Evolutionary conservation across 2,888 invertebrate species (phyloP).

Genomic region (Tuta absoluta): DNA sequence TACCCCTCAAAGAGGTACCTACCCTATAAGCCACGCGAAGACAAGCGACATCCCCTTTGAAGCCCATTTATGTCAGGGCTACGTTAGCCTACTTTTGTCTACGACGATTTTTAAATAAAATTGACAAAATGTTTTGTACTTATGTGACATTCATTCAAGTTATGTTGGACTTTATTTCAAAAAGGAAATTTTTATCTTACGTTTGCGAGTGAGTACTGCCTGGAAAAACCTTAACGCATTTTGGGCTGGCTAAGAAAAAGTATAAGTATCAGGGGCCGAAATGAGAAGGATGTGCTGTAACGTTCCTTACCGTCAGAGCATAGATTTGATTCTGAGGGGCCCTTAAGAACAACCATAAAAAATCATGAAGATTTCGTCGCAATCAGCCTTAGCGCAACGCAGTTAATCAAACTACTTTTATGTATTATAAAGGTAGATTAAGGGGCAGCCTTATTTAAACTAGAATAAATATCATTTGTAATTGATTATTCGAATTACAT

Average conservation of each 20-base stretch:
- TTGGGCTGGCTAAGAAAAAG: slow-evolving; percentile 24
- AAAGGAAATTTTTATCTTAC: slow-evolving; percentile 13
- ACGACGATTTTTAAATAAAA: neutral
- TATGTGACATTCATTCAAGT: neutral
- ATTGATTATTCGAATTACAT: too few species aligned
- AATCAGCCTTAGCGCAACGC: too few species aligned
- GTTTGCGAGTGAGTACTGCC: slow-evolving; percentile 6
- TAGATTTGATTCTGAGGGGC: too few species aligned
- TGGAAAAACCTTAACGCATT: slow-evolving; percentile 25
- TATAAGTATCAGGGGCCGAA: slow-evolving; percentile 29
- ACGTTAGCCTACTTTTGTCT: slow-evolving; percentile 17
- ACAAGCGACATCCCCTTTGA: slow-evolving; percentile 31
- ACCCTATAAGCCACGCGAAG: slow-evolving; percentile 39
- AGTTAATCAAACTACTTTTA: too few species aligned
- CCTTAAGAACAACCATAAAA: too few species aligned
- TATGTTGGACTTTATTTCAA: slow-evolving; percentile 10
- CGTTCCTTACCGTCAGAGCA: slow-evolving; percentile 18
- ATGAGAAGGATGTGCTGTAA: slow-evolving; percentile 30
- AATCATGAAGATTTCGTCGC: too few species aligned
- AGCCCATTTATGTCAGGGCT: slow-evolving; percentile 35
- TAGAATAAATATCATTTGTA: too few species aligned
- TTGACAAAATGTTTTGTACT: neutral
- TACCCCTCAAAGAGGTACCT: slow-evolving; percentile 49
- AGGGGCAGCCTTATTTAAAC: too few species aligned
- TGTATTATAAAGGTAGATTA: too few species aligned